These are phyloP conservation scores for Drosophila pandora DNA, from an alignment of 1,140 invertebrate species.

Conservation along the genomic window DNA sequence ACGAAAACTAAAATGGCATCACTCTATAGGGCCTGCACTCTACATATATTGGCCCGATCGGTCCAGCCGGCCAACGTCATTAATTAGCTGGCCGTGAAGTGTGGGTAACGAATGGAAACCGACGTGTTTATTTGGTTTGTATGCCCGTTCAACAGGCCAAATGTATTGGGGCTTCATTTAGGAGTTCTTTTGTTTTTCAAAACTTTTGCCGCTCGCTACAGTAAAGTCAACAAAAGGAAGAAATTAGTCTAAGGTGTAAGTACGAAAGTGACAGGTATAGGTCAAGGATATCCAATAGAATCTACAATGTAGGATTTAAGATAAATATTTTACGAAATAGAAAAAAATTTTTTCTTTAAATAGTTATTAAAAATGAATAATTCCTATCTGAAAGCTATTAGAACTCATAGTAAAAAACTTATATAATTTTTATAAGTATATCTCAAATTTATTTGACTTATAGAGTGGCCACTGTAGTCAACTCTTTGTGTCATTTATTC, in stretches of 20 bases:
- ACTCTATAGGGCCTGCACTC: conserved; percentile 52
- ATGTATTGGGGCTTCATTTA: conserved; percentile 70
- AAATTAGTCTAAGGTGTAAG: neutral
- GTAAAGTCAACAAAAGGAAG: neutral
- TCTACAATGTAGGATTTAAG: too few species aligned
- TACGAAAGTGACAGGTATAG: neutral
- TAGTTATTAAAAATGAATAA: too few species aligned
- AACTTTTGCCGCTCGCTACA: conserved; percentile 55
- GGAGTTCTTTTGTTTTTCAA: conserved; percentile 61
- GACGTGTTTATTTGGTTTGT: conserved; percentile 74
- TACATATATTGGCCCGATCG: conserved; percentile 20
- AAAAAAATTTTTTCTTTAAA: neutral
- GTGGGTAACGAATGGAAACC: conserved; percentile 72
- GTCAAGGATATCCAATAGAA: neutral
- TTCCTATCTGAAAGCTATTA: too few species aligned
- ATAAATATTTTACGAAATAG: neutral
- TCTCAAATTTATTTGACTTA: neutral
- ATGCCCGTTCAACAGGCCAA: conserved; percentile 54
- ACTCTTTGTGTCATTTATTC: conserved; percentile 58
- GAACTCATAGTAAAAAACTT: neutral
- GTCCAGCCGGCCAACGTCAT: conserved; percentile 64
- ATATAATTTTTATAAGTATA: neutral
- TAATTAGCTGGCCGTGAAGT: conserved; percentile 75
- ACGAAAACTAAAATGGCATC: conserved; percentile 75
- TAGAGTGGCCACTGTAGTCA: conserved; percentile 39